Percentiles rank a stretch among this genome's conserved stretches.
Evolutionary conservation across 2,113 vertebrate species (phyloP).

Genomic region (Nymphicus hollandicus): DNA sequence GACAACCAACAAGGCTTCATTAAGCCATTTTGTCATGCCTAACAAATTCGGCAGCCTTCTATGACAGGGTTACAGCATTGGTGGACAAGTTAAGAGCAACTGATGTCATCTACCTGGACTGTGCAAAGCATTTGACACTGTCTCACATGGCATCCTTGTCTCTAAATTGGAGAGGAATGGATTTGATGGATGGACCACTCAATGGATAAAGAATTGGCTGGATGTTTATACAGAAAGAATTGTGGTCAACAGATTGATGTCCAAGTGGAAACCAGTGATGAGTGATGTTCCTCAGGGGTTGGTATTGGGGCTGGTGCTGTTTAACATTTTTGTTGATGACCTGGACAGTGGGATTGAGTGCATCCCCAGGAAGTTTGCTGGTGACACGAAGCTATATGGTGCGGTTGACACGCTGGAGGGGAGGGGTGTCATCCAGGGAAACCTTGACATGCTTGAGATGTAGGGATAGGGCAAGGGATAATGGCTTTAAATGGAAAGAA

Average conservation of each 20-base stretch:
- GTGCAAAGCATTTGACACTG: neutral
- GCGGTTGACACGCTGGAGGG: rapidly evolving
- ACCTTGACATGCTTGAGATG: neutral
- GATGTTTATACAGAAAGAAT: neutral
- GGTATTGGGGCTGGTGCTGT: neutral
- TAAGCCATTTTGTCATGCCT: neutral
- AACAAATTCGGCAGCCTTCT: neutral
- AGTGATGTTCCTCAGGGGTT: neutral
- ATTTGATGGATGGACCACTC: neutral
- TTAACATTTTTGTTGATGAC: neutral
- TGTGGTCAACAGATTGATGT: neutral
- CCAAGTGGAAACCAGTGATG: neutral
- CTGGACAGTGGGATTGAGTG: neutral
- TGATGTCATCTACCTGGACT: neutral
- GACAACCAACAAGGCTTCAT: neutral
- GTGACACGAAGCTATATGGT: neutral
- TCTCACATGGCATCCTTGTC: neutral
- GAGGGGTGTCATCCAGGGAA: neutral
- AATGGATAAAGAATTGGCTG: neutral
- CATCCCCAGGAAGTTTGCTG: neutral
- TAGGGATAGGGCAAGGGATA: neutral
- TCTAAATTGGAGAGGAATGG: neutral
- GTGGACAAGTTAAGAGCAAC: neutral
- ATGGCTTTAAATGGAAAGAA: neutral
- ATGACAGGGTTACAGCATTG: rapidly evolving